Base-by-base conservation (phyloP, 2,888 invertebrate species). In the Macrosiphum euphorbiae region DNA sequence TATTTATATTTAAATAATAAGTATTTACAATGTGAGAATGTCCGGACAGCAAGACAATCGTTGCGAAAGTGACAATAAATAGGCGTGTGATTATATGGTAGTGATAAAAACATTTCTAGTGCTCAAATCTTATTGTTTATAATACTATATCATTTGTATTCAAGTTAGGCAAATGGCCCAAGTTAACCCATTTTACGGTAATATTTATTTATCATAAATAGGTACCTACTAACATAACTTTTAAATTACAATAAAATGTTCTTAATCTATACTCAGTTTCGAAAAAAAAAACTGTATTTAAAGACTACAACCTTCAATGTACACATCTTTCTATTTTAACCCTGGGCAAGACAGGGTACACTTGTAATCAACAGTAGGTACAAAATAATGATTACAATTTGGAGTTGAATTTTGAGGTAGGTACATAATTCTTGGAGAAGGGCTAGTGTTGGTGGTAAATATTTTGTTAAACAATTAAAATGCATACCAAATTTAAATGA, bases 161-260 rank as follows among this genome's bases (percentile, higher is more conserved):
- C 44, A 44, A 44, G 44, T 44, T 44, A 44, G 3, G 3, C 44
- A 44, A 2, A 44, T 44, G 44, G 2, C 44, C 44, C 44, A 44
- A 44, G 44, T 44, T 3, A 44, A 4, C 3, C 44, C 44, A 44
- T 44, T 44, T 44, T 44, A 44, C 5, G 44, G 50, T 50, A n/a
- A 67, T n/a, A 67, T 67, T n/a, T 67, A 67, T 67, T 67, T n/a
- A 78, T 78, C 35, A 35, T 67, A 67, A 67, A 67, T 78, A 78
- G 20, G 35, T 78, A 78, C 7, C 35, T 78, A 78, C 16, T 35
- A 16, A 78, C 35, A 35, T 35, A 35, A 20, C 8, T 5, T 24
- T 78, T 35, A 35, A 78, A 78, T 78, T 67, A 67, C 7, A 67
- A 67, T 67, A n/a, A 16, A 16, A n/a, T 67, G 16, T n/a, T n/a